A percentile compares a stretch with the other conserved stretches of the same genome.
phyloP scores from a whole-genome alignment of 2,113 vertebrate species.

The Oncorhynchus tshawytscha region DNA sequence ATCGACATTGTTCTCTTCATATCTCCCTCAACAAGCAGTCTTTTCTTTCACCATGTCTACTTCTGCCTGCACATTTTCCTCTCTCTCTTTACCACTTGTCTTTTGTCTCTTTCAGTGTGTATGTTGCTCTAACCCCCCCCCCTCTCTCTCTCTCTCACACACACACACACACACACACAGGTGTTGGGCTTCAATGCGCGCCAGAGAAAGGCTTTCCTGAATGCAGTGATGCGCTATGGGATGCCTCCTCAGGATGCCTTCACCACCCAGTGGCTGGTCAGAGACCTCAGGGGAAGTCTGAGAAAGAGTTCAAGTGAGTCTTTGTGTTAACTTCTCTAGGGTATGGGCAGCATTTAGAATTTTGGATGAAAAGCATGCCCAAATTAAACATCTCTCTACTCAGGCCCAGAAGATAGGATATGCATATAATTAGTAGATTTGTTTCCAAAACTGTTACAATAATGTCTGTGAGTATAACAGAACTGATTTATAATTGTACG shows the following conservation, averaged over 20 bases:
- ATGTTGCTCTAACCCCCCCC: background rate
- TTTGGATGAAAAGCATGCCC: too few relatives aligned
- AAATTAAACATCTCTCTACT: too few relatives aligned
- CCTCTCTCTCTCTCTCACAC: background rate
- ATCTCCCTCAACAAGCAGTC: background rate
- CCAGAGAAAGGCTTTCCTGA: conserved; percentile 97
- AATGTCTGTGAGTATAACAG: too few relatives aligned
- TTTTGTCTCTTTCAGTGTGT: background rate
- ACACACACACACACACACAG: conserved; percentile 31
- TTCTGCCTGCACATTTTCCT: too few relatives aligned
- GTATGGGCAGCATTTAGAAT: too few relatives aligned
- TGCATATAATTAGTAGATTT: too few relatives aligned
- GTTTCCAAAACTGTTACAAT: too few relatives aligned
- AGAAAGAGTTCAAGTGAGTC: conserved; percentile 98
- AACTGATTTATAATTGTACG: too few relatives aligned
- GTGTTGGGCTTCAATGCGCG: conserved; percentile 96
- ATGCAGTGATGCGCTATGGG: conserved; percentile 98
- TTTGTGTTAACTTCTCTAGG: background rate
- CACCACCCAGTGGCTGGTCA: conserved; percentile 96
- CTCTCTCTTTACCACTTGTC: background rate
- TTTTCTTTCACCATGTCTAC: background rate
- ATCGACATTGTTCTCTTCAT: background rate
- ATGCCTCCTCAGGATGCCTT: conserved; percentile 99
- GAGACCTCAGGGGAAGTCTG: conserved; percentile 94
- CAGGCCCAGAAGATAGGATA: too few relatives aligned